These are phyloP conservation scores for Galbula dea DNA, from an alignment of 2,113 vertebrate genomes.

Conservation along the genomic window DNA sequence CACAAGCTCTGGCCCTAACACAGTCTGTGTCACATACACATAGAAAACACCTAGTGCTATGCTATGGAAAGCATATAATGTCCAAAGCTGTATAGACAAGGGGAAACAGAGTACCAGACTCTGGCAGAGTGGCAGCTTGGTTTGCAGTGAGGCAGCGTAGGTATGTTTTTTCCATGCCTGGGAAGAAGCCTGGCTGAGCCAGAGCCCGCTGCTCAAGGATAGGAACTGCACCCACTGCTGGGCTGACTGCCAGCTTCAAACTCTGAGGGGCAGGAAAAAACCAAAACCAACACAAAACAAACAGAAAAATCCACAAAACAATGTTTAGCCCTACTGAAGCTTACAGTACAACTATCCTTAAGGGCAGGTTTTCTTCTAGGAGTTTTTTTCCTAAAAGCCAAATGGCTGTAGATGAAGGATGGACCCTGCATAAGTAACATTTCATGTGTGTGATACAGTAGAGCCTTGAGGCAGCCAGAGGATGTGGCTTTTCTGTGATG, in stretches of 20 bases:
- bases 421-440: too few species aligned
- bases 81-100: background rate
- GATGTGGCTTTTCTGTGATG: background rate
- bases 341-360: background rate
- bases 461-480: background rate
- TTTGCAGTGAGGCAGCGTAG: fast-evolving
- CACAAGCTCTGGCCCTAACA: background rate
- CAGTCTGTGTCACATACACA: fast-evolving
- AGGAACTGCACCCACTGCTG: background rate
- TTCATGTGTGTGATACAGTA: too few species aligned
- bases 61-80: background rate
- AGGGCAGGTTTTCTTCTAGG: background rate
- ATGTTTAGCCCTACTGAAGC: background rate
- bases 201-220: background rate
- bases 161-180: background rate
- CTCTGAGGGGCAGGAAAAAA: background rate
- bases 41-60: background rate
- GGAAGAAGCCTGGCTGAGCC: background rate
- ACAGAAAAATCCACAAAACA: fast-evolving
- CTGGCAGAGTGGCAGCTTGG: background rate
- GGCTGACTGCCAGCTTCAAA: background rate
- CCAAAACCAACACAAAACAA: background rate
- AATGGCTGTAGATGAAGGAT: background rate
- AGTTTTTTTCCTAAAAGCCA: background rate
- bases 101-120: background rate